Evolutionary conservation across 2,888 invertebrate genomes (phyloP), one percentile per base, ranked within the genome.

Genomic region (Chrysolina oricalcia): DNA sequence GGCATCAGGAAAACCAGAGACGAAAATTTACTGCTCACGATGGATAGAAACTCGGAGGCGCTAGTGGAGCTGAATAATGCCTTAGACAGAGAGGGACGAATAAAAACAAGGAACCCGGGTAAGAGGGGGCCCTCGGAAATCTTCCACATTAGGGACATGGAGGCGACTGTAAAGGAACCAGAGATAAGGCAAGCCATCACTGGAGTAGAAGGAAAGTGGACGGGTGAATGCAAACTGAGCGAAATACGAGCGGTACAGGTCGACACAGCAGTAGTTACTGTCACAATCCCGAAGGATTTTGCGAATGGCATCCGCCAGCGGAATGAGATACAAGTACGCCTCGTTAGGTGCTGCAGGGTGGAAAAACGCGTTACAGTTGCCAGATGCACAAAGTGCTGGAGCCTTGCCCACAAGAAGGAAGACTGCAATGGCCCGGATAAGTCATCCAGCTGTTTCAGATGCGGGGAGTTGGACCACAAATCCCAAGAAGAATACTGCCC

Each of bases 1-100:
- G 53, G 15, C 17, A 50, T 6, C 2, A 40, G 15, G 40, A 71
- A 53, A 13, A 71, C 71, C 17, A 64, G 15, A n/a, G 41, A 71
- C 10, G 71, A 50, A 10, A 65, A 53, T 13, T 40, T 48, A 1
- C 15, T 66, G 9, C 46, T 66, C 6, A 66, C 66, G 1, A 21
- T 17, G 27, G 66, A 66, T 2, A 66, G 48, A n/a, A 27, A 66
- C 13, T 6, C 23, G 19, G 48, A 1, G 6, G 66, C 66, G 3
- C 48, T 66, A n/a, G 11, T 3, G 13, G n/a, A 27, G 8, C 9
- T 66, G 9, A 48, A 21, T 2, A 27, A 23, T 15, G 66, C 48
- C 27, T 3, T 66, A n/a, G 23, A 21, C 15, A 23, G 17, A 4
- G 17, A 66, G 6, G 17, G 48, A 4, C 4, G 15, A 1, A 3